phyloP scores from a whole-genome alignment of 2,113 vertebrate species.

The Sorex fumeus region DNA sequence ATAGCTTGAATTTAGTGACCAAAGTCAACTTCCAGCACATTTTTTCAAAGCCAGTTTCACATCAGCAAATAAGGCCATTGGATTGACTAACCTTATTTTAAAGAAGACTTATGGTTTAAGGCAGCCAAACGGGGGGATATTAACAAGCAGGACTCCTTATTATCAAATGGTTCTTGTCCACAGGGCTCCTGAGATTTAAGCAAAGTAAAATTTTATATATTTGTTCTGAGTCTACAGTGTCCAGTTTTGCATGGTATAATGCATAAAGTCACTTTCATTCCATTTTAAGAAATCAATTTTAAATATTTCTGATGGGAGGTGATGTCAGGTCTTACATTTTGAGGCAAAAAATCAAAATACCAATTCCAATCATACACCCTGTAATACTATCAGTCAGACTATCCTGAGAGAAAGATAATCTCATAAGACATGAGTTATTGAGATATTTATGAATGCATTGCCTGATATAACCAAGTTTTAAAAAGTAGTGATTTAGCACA shows the following conservation, averaged over 20 bases:
- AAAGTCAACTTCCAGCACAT: conserved; percentile 69
- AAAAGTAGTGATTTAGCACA: not conserved
- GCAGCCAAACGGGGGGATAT: not conserved
- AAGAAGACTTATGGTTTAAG: conserved; percentile 21
- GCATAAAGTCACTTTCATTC: conserved; percentile 74
- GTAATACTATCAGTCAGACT: not conserved
- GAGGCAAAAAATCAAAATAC: conserved; percentile 76
- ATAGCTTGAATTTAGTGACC: conserved; percentile 70
- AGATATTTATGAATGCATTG: not conserved
- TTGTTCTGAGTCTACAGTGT: conserved; percentile 52
- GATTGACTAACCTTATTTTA: not conserved
- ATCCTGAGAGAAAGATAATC: not conserved
- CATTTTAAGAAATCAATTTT: conserved; percentile 82
- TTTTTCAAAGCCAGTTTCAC: conserved; percentile 36
- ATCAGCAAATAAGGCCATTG: conserved; percentile 35
- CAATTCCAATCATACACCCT: conserved; percentile 64
- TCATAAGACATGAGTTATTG: not conserved
- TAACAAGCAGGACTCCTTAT: not conserved
- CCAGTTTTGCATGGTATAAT: conserved; percentile 57
- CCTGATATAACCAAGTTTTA: not conserved
- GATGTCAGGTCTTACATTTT: conserved; percentile 72
- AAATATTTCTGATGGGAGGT: conserved; percentile 78
- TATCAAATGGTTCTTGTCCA: not conserved
- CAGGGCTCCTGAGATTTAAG: conserved; percentile 50
- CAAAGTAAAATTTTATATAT: conserved; percentile 71